phyloP scores from a whole-genome alignment of 2,113 vertebrate species.

The Poecile atricapillus region DNA sequence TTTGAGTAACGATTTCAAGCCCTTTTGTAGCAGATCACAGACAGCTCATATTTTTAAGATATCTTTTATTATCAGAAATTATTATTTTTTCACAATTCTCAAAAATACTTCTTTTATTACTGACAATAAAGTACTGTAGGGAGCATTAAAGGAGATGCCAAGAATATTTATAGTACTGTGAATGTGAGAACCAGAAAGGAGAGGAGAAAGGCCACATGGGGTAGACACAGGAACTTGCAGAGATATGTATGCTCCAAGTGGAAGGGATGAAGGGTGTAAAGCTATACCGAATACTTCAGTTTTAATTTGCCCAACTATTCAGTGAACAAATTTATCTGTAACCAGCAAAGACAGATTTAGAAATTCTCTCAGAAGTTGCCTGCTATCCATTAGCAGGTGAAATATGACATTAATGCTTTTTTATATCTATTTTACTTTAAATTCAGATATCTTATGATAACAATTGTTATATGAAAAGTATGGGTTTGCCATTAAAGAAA shows the following conservation, averaged over 20 bases:
- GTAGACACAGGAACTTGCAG: not conserved
- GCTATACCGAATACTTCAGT: not conserved
- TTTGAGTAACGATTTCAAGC: not conserved
- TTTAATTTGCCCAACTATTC: not conserved
- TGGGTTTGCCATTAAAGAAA: not conserved
- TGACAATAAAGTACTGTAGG: not conserved
- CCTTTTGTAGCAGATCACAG: not conserved
- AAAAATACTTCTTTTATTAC: not conserved
- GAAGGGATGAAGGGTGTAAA: not conserved
- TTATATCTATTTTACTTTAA: not conserved
- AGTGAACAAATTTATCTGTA: not conserved
- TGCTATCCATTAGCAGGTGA: not conserved
- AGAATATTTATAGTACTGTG: not conserved
- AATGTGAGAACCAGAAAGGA: not conserved
- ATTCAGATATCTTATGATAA: not conserved
- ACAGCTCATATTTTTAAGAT: not conserved
- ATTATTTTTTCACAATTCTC: not conserved
- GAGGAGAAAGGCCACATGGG: accelerated
- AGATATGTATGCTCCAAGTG: not conserved
- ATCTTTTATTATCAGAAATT: not conserved
- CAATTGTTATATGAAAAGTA: not conserved
- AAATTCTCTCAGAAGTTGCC: not conserved
- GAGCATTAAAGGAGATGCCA: not conserved
- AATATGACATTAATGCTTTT: not conserved
- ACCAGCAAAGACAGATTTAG: not conserved